Evolutionary conservation across 2,797 vertebrate genomes (phyloP).

Genomic region (Cirrhinus molitorella): DNA sequence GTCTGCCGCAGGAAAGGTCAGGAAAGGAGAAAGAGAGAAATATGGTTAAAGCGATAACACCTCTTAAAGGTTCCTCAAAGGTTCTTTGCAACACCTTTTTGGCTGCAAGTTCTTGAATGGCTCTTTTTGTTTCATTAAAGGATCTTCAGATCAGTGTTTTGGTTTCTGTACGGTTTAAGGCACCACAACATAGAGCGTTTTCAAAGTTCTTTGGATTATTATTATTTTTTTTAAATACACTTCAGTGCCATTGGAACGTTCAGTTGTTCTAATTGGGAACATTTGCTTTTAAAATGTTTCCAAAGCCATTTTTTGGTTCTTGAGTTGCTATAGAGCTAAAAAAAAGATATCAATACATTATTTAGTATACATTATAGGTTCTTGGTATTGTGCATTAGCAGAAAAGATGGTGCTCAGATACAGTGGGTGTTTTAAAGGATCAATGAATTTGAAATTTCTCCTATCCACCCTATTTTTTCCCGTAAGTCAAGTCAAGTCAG

Average conservation of each 20-base stretch:
- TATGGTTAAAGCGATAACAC: conserved; percentile 23
- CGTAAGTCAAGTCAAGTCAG: too few relatives aligned
- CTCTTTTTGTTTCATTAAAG: background rate
- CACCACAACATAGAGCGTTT: background rate
- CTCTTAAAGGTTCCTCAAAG: conserved; percentile 8
- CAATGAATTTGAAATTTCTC: background rate
- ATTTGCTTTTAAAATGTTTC: background rate
- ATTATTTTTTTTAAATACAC: background rate
- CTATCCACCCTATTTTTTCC: too few relatives aligned
- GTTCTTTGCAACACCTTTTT: background rate
- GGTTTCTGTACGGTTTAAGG: background rate
- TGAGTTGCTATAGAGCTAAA: background rate
- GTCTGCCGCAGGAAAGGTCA: conserved; percentile 68
- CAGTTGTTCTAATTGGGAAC: background rate
- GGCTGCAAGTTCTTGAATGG: background rate
- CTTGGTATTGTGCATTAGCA: background rate
- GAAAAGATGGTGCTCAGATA: background rate
- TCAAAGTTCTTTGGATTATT: background rate
- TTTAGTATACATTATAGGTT: background rate
- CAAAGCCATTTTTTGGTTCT: background rate
- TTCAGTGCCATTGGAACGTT: background rate
- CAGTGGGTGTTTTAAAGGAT: background rate
- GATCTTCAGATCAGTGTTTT: background rate
- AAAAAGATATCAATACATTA: background rate
- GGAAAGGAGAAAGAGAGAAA: conserved; percentile 45